Percentiles rank a stretch among this genome's conserved stretches.
Evolutionary conservation across 1,140 invertebrate species (phyloP).

Genomic region (Chrysoperla carnea): DNA sequence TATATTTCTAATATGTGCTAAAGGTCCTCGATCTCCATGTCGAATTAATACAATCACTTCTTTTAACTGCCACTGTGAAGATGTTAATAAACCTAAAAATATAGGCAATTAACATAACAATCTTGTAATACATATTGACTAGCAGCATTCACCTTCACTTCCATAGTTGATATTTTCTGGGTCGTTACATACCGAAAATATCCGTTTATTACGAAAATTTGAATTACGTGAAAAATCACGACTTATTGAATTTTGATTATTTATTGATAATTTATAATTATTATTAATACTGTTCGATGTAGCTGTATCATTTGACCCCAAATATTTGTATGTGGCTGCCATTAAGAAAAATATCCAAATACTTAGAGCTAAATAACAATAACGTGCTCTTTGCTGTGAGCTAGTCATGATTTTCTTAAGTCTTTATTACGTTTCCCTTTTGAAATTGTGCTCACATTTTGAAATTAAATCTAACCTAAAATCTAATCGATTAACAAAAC

Average conservation of each 20-base stretch:
- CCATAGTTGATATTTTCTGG: conserved; percentile 40
- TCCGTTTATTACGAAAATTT: conserved; percentile 37
- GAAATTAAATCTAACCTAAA: no score
- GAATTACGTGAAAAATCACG: conserved; percentile 27
- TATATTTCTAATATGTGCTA: conserved; percentile 59
- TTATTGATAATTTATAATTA: no score
- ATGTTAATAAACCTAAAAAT: conserved; percentile 26
- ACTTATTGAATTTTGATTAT: conserved; percentile 4
- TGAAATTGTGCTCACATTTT: no score
- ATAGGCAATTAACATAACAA: background rate
- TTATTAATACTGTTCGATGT: conserved; percentile 1
- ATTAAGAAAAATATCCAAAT: conserved; percentile 61
- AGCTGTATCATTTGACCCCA: conserved; percentile 29
- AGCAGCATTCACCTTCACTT: conserved; percentile 40
- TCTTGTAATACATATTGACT: background rate
- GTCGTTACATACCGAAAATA: conserved; percentile 47
- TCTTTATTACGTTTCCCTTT: no score
- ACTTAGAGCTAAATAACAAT: conserved; percentile 58
- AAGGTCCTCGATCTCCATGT: conserved; percentile 74
- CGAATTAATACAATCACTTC: conserved; percentile 63
- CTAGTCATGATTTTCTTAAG: no score
- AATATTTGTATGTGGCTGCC: conserved; percentile 63
- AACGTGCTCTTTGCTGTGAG: conserved; percentile 52
- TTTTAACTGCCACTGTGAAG: conserved; percentile 49
- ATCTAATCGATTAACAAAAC: no score